phyloP scores from a whole-genome alignment of 2,888 invertebrate genomes.

The Sussaba pulchella region DNA sequence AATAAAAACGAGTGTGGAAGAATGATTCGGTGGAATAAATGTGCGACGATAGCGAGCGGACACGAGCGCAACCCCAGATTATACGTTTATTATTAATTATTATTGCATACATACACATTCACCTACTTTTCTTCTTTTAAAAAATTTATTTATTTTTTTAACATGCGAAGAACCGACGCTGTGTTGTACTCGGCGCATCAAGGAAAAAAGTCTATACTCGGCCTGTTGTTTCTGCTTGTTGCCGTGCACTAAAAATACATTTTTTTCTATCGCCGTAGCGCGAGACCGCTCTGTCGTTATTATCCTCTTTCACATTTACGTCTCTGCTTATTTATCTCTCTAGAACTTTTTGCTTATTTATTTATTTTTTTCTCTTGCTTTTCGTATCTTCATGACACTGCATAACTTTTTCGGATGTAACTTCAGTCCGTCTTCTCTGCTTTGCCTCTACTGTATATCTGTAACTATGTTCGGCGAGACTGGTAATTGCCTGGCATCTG shows the following conservation, averaged over 20 bases:
- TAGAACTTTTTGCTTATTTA: slow-evolving; percentile 11
- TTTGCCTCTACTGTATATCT: slow-evolving; percentile 38
- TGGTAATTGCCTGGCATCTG: slow-evolving; percentile 58
- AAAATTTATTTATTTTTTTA: slow-evolving; percentile 8
- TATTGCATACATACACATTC: slow-evolving; percentile 16
- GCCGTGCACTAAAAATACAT: slow-evolving; percentile 47
- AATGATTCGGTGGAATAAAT: slow-evolving; percentile 47
- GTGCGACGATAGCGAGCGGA: slow-evolving; percentile 34
- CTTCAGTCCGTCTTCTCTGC: neutral
- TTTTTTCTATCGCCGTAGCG: slow-evolving; percentile 38
- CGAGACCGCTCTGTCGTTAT: slow-evolving; percentile 32
- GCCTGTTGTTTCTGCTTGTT: slow-evolving; percentile 45
- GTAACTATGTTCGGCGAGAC: slow-evolving; percentile 7
- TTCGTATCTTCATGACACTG: slow-evolving; percentile 36
- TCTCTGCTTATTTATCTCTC: slow-evolving; percentile 28
- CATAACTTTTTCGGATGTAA: slow-evolving; percentile 4
- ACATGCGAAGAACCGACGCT: slow-evolving; percentile 4
- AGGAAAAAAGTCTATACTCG: slow-evolving; percentile 30
- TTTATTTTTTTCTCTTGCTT: slow-evolving; percentile 37
- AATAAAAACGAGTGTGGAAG: slow-evolving; percentile 27
- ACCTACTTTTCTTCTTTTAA: slow-evolving; percentile 17
- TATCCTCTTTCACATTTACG: slow-evolving; percentile 8
- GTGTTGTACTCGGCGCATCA: slow-evolving; percentile 35
- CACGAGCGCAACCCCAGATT: slow-evolving; percentile 8
- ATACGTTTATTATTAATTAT: slow-evolving; percentile 16